Conservation (phyloP, 2,888 invertebrate species). For the Nemotelus nigrinus region DNA sequence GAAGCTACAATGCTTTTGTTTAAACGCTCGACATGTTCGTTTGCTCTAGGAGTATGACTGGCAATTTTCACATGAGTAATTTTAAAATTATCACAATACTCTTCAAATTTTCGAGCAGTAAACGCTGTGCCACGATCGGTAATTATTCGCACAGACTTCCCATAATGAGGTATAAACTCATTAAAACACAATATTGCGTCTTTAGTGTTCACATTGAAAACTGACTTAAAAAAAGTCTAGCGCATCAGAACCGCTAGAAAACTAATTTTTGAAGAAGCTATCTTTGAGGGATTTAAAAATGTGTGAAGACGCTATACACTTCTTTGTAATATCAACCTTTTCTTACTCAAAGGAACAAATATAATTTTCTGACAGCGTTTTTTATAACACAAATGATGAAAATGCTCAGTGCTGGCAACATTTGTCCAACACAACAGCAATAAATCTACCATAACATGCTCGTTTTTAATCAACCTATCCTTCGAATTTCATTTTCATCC, state of each 20-base stretch:
- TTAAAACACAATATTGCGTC: constrained; percentile 16
- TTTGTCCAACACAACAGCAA: no score
- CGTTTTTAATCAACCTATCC: no score
- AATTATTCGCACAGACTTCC: constrained; percentile 51
- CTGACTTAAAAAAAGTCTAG: neutral
- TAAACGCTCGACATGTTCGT: constrained; percentile 18
- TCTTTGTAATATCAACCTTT: no score
- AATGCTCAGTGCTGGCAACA: no score
- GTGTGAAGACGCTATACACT: no score
- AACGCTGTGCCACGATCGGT: constrained; percentile 52
- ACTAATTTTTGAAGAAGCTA: neutral
- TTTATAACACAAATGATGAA: no score
- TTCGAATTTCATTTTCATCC: no score
- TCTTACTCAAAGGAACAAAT: no score
- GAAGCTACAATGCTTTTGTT: constrained; percentile 46
- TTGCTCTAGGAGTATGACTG: constrained; percentile 48
- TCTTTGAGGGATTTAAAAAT: no score
- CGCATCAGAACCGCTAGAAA: neutral
- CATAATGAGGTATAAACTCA: constrained; percentile 51
- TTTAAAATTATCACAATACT: constrained; percentile 43
- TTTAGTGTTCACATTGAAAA: neutral
- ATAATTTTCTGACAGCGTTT: no score
- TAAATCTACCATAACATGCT: no score
- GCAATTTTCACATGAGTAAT: constrained; percentile 52
- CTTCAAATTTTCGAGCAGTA: constrained; percentile 48